Conservation (phyloP, 2,888 invertebrate species). For the Creontiades dilutus region DNA sequence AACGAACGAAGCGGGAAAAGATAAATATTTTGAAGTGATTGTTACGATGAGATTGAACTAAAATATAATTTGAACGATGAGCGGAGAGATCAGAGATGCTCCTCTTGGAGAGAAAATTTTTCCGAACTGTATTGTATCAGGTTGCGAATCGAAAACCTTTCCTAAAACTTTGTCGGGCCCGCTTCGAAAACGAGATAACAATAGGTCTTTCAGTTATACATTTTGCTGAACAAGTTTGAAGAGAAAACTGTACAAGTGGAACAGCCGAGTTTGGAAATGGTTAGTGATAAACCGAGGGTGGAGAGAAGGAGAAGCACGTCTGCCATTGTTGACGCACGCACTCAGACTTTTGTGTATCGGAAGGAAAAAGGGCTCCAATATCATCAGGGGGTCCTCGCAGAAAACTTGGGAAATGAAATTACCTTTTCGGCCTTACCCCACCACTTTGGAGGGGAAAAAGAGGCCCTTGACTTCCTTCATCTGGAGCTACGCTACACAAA, state of each 20-base stretch:
- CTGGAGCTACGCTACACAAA: no score
- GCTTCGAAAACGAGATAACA: not conserved
- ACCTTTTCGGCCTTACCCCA: not conserved
- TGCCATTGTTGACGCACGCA: constrained; percentile 54
- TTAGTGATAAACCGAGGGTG: constrained; percentile 29
- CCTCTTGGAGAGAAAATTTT: not conserved
- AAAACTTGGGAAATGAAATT: constrained; percentile 39
- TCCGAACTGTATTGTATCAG: not conserved
- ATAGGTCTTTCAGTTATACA: constrained; percentile 27
- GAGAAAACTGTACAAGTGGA: constrained; percentile 24
- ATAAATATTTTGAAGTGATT: no score
- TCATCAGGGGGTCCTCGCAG: constrained; percentile 13
- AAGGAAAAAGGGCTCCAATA: constrained; percentile 38
- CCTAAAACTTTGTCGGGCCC: not conserved
- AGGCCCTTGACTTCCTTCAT: no score
- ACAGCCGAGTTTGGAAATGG: constrained; percentile 23
- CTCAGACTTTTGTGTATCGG: constrained; percentile 37
- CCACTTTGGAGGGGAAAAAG: not conserved
- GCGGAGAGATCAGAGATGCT: not conserved
- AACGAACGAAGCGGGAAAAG: no score
- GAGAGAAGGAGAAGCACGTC: constrained; percentile 42
- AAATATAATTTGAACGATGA: not conserved
- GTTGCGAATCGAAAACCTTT: not conserved
- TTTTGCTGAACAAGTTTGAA: constrained; percentile 19
- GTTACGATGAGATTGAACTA: not conserved